A percentile compares a stretch with the other conserved stretches of the same genome.
Conservation (phyloP, 1,140 invertebrate species). For the Procambarus virginalis region DNA sequence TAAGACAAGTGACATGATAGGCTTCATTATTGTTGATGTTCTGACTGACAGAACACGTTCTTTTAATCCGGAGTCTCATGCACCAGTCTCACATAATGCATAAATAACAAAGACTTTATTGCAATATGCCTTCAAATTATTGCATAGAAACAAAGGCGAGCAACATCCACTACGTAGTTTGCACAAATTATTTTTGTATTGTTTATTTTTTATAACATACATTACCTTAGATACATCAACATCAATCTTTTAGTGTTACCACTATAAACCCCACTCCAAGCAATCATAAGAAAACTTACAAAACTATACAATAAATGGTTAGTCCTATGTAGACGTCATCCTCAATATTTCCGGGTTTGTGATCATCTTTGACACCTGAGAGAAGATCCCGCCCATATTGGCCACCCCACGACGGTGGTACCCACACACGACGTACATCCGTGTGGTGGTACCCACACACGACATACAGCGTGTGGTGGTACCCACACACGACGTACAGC, state of each 20-base stretch:
- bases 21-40: neutral
- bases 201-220: neutral
- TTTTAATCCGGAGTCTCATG: neutral
- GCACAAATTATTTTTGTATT: neutral
- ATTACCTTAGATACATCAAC: neutral
- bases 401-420: no score
- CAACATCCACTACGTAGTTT: neutral
- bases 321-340: neutral
- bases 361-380: no score
- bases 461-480: no score
- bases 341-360: no score
- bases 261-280: neutral
- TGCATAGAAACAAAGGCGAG: conserved; percentile 9
- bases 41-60: neutral
- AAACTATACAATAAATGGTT: neutral
- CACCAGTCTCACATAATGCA: neutral
- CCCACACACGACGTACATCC: no score
- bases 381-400: no score
- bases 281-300: neutral
- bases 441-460: no score
- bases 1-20: neutral
- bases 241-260: neutral
- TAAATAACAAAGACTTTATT: neutral
- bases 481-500: no score
- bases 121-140: neutral